Evolutionary conservation across 2,888 invertebrate species (phyloP), one percentile per base, ranked within the genome.

Genomic region (Pseudoips prasinana): DNA sequence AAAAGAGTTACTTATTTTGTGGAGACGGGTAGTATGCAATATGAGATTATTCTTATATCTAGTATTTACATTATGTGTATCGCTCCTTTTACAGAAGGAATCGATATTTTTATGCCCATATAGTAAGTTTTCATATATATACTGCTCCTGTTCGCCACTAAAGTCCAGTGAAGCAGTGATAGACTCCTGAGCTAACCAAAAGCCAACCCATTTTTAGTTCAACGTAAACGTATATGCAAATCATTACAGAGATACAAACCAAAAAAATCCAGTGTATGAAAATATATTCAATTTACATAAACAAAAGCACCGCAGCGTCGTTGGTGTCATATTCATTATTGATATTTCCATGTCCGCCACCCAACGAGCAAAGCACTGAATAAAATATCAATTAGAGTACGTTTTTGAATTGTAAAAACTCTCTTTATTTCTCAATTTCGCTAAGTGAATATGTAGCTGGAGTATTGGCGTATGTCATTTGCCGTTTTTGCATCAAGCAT

Each of bases 371-470:
- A 70, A 73, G 71, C 73, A 71, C 70, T 79, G 84, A 79, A 82
- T 84, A 78, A 84, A 83, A 84, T 86, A 84, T 86, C 84, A 87
- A 87, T 87, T 86, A 84, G 81, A 81, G 71, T 72, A 76, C 58
- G 73, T 79, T 81, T 20, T 77, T 73, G 64, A 53, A 61, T 51
- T 56, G 69, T 77, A 80, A 79, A 73, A 68, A 67, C 64, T 68
- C 57, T 65, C 66, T 83, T 83, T 78, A 86, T 75, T 80, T 87
- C 84, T 85, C 83, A 86, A 86, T 86, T 85, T 81, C 49, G 59
- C 63, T 75, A 77, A 87, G 82, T 84, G 82, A 84, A 76, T 79
- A 68, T 74, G 73, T 69, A 58, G 61, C 39, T 47, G 60, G 65
- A 63, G 63, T 74, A 78, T 78, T 71, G 74, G 69, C 60, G 78